phyloP scores from a whole-genome alignment of 2,113 vertebrate genomes.

The Nyctibius bracteatus region DNA sequence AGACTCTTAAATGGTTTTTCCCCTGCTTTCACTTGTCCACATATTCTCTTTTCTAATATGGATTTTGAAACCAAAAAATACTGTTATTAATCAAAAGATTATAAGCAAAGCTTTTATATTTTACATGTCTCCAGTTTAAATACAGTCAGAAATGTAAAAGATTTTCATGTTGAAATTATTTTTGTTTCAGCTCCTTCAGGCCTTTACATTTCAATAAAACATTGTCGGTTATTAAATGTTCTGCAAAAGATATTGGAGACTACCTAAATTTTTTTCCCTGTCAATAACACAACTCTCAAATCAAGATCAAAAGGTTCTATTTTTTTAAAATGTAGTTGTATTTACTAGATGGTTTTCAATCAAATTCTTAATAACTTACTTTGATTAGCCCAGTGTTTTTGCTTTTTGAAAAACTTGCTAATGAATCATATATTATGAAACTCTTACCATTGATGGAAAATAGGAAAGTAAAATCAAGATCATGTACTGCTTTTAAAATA shows the following conservation, averaged over 20 bases:
- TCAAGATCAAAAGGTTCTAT: neutral
- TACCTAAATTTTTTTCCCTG: neutral
- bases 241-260: neutral
- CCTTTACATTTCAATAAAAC: neutral
- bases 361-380: neutral
- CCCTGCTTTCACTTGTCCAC: neutral
- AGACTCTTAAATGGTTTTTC: no score
- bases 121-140: neutral
- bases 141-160: neutral
- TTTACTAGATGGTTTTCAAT: neutral
- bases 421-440: neutral
- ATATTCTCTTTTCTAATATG: neutral
- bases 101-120: neutral
- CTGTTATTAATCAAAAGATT: neutral
- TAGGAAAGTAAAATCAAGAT: neutral
- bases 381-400: neutral
- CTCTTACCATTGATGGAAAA: neutral
- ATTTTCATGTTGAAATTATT: neutral
- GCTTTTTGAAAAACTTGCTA: neutral
- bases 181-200: neutral
- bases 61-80: neutral
- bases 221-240: neutral
- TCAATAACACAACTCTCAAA: neutral
- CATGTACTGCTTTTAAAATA: neutral
- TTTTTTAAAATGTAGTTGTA: neutral